These are phyloP conservation scores for Zophobas atratus DNA, from an alignment of 1,140 invertebrate species.

Conservation along the genomic window DNA sequence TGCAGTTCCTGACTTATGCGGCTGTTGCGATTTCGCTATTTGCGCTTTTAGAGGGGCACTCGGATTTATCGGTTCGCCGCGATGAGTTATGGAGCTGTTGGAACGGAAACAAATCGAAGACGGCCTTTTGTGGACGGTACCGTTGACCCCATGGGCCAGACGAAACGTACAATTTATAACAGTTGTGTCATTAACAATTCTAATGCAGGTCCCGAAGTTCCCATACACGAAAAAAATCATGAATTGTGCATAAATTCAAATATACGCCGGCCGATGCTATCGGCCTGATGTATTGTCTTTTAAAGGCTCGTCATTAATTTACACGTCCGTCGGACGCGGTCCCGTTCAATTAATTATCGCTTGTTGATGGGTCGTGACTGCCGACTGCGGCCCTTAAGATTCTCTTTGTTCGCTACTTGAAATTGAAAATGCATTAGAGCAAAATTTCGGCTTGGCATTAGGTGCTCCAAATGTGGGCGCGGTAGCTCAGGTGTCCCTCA, in stretches of 20 bases:
- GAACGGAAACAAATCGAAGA: background rate
- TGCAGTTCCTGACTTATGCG: conserved; percentile 47
- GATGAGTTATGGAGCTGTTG: conserved; percentile 18
- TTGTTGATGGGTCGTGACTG: conserved; percentile 15
- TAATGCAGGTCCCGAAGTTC: conserved; percentile 19
- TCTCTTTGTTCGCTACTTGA: too few species aligned
- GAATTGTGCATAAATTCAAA: conserved; percentile 44
- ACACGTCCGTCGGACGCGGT: background rate
- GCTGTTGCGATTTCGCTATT: conserved; percentile 45
- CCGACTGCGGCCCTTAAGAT: background rate
- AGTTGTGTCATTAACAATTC: conserved; percentile 38
- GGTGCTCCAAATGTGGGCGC: too few species aligned
- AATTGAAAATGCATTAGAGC: too few species aligned
- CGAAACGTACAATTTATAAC: conserved; percentile 6
- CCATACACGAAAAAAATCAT: conserved; percentile 39
- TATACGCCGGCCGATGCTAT: conserved; percentile 20
- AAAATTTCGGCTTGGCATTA: too few species aligned
- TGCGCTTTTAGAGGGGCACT: conserved; percentile 17
- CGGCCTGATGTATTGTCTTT: conserved; percentile 42
- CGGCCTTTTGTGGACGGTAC: conserved; percentile 27
- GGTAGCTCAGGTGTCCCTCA: too few species aligned
- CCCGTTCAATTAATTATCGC: conserved; percentile 30
- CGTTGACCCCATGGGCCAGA: background rate
- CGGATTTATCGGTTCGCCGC: conserved; percentile 11
- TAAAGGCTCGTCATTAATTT: conserved; percentile 33